Evolutionary conservation across 2,113 vertebrate genomes (phyloP).

Genomic region (Eulemur rufifrons): DNA sequence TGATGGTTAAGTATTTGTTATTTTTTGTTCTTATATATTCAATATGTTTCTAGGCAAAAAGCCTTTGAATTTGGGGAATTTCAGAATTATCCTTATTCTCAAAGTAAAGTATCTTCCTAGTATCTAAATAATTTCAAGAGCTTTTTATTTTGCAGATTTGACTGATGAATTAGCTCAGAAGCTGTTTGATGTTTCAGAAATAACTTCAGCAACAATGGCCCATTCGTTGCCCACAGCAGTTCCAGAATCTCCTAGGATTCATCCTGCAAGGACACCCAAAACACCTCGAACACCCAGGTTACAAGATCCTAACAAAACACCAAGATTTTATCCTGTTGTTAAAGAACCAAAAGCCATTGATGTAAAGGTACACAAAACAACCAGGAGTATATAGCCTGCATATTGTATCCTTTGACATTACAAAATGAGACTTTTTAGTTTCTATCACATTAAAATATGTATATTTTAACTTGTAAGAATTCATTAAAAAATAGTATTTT

Average conservation of each 20-base stretch:
- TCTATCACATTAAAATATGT: neutral
- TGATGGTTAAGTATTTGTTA: neutral
- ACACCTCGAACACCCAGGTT: constrained; percentile 91
- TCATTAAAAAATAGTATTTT: neutral
- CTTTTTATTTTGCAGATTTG: constrained; percentile 47
- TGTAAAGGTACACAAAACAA: constrained; percentile 84
- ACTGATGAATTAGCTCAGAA: constrained; percentile 72
- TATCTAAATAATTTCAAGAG: neutral
- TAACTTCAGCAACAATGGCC: constrained; percentile 77
- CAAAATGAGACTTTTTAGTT: neutral
- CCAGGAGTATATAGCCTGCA: neutral
- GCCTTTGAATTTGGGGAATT: neutral
- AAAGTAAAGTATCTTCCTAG: constrained; percentile 33
- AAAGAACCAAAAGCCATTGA: constrained; percentile 91
- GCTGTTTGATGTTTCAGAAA: constrained; percentile 73
- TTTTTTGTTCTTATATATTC: constrained; percentile 34
- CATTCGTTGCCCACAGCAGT: constrained; percentile 87
- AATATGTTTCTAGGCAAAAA: constrained; percentile 37
- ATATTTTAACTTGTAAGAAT: neutral
- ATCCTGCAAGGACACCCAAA: constrained; percentile 78
- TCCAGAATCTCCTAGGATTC: constrained; percentile 85
- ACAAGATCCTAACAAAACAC: constrained; percentile 93
- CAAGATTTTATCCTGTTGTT: constrained; percentile 96
- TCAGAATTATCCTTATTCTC: constrained; percentile 8
- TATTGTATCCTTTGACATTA: neutral